Percentiles rank a stretch among this genome's conserved stretches.
These are phyloP conservation scores for Syngnathus floridae DNA, from an alignment of 2,113 vertebrate genomes.

Conservation along the genomic window DNA sequence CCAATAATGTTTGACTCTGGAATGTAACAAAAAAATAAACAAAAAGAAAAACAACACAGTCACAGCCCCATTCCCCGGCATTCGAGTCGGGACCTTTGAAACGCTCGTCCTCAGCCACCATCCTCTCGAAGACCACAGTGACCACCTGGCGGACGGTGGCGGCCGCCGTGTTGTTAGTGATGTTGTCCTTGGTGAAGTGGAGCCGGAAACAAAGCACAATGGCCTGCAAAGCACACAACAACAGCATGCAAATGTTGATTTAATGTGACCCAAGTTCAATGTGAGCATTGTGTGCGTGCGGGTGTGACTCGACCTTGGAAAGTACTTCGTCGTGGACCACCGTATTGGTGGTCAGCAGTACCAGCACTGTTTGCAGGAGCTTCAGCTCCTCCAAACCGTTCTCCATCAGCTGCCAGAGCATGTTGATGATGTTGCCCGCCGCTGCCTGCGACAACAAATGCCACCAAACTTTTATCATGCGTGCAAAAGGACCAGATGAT, in stretches of 20 bases:
- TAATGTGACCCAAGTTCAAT: not conserved
- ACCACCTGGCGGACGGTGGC: constrained; percentile 96
- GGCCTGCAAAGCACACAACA: constrained; percentile 68
- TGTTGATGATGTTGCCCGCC: constrained; percentile 97
- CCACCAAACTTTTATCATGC: not conserved
- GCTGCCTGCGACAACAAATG: constrained; percentile 74
- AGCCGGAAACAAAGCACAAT: constrained; percentile 97
- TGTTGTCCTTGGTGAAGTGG: constrained; percentile 99
- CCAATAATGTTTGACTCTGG: not conserved
- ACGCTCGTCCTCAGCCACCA: constrained; percentile 93
- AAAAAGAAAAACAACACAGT: not conserved
- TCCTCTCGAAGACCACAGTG: constrained; percentile 96
- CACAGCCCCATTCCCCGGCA: not conserved
- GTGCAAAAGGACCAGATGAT: constrained; percentile 25
- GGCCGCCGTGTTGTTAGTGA: constrained; percentile 97
- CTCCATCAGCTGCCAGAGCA: constrained; percentile 99
- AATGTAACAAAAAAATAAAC: no score
- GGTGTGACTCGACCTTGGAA: constrained; percentile 79
- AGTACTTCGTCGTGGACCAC: constrained; percentile 95
- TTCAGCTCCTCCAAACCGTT: constrained; percentile 97
- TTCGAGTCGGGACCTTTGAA: constrained; percentile 72
- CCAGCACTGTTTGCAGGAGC: constrained; percentile 93
- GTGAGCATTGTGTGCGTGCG: not conserved
- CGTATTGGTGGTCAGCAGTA: constrained; percentile 94
- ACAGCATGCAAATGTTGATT: not conserved